Percentiles rank a stretch among this genome's conserved stretches.
Evolutionary conservation across 2,113 vertebrate genomes (phyloP).

Genomic region (Leptodactylus fuscus): DNA sequence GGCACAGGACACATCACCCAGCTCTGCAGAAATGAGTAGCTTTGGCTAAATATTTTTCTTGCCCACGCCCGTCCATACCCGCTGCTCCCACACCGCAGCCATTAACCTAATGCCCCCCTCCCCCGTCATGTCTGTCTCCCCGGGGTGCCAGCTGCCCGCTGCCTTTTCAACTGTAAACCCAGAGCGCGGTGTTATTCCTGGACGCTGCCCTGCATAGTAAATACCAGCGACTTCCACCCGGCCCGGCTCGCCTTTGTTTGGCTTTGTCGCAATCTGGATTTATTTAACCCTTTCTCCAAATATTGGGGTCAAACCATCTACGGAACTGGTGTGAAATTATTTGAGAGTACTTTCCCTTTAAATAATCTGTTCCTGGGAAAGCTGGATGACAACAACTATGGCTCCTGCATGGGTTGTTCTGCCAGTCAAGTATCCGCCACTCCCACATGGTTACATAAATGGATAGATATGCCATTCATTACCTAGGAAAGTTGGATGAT

Average conservation of each 20-base stretch:
- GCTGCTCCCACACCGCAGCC: too few relatives aligned
- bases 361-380: constrained; percentile 1
- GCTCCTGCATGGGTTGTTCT: neutral
- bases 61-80: constrained; percentile 28
- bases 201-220: neutral
- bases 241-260: neutral
- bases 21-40: neutral
- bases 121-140: neutral
- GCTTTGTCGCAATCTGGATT: neutral
- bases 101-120: neutral
- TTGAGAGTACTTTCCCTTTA: neutral
- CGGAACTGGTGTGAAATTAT: neutral
- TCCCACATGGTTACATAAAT: too few relatives aligned
- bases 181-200: constrained; percentile 31
- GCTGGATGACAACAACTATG: neutral
- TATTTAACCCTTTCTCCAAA: neutral
- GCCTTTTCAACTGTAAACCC: neutral
- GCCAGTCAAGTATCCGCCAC: too few relatives aligned
- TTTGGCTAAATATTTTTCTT: constrained; percentile 38
- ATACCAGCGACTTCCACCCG: neutral
- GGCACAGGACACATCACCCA: neutral
- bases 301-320: neutral
- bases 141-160: constrained; percentile 11
- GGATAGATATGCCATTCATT: too few relatives aligned
- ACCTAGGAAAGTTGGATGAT: too few relatives aligned